Conservation (phyloP, 2,888 invertebrate genomes). For the Leucania comma region DNA sequence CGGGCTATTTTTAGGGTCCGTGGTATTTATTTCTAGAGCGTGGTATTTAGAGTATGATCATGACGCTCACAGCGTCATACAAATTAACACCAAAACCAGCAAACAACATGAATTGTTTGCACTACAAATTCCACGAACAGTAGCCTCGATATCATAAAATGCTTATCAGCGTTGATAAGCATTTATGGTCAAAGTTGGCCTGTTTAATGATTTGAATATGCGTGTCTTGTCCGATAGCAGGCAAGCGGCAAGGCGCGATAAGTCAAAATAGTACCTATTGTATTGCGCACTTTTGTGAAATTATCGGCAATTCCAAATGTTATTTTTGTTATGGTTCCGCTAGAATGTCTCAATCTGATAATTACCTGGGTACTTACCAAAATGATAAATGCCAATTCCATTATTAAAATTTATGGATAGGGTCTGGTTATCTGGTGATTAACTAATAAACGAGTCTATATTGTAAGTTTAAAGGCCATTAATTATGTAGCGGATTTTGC, state of each 20-base stretch:
- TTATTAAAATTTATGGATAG: background rate
- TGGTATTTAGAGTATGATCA: background rate
- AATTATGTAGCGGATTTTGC: too few relatives aligned
- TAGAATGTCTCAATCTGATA: constrained; percentile 1
- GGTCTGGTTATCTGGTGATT: constrained; percentile 7
- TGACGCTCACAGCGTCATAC: constrained; percentile 11
- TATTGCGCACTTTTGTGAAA: constrained; percentile 15
- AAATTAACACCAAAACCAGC: background rate
- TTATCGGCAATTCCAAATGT: background rate
- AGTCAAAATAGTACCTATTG: background rate
- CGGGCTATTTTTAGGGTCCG: too few relatives aligned
- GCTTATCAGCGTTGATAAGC: constrained; percentile 16
- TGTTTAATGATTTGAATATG: background rate
- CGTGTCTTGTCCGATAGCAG: background rate
- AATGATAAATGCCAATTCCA: background rate
- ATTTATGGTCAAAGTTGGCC: background rate
- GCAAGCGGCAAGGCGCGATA: background rate
- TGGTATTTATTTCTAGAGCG: background rate
- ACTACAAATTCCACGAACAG: background rate
- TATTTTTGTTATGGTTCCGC: background rate
- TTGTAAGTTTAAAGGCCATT: background rate
- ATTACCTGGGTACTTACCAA: background rate
- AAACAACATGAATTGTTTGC: constrained; percentile 23
- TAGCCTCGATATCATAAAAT: constrained; percentile 10
- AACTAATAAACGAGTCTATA: constrained; percentile 4